A percentile compares a stretch with the other conserved stretches of the same genome.
These are phyloP conservation scores for Brachyhypopomus occidentalis DNA, from an alignment of 2,113 vertebrate genomes.

Conservation along the genomic window DNA sequence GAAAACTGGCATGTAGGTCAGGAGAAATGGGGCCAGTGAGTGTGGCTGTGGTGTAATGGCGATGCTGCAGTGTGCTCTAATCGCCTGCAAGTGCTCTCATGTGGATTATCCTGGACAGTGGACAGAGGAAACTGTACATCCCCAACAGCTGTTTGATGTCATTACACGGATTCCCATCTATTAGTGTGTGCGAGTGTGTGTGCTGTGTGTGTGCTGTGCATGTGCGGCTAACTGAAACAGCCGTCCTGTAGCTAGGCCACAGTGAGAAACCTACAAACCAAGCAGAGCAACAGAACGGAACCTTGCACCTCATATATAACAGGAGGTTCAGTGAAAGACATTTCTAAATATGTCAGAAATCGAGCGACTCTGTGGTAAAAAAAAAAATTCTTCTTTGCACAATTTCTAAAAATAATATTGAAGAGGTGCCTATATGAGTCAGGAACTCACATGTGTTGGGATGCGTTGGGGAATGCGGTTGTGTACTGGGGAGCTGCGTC, in stretches of 20 bases:
- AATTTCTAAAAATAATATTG: no score
- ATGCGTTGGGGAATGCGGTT: slow-evolving; percentile 89
- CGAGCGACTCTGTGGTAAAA: not conserved
- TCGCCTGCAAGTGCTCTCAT: slow-evolving; percentile 26
- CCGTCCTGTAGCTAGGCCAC: not conserved
- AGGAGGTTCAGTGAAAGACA: no score
- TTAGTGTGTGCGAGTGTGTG: slow-evolving; percentile 7
- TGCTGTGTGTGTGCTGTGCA: slow-evolving; percentile 2
- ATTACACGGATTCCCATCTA: slow-evolving; percentile 17
- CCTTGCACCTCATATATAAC: not conserved
- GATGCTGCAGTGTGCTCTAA: not conserved
- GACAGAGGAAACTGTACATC: slow-evolving; percentile 10
- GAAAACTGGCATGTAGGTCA: not conserved
- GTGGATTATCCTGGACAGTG: slow-evolving; percentile 1
- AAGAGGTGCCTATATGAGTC: not conserved
- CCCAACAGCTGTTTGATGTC: slow-evolving; percentile 23
- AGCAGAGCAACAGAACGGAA: not conserved
- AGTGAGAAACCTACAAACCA: not conserved
- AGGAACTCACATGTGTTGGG: slow-evolving; percentile 92
- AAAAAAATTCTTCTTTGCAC: no score
- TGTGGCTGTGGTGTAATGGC: not conserved
- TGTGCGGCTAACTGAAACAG: not conserved
- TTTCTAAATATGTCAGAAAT: not conserved
- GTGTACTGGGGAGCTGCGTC: slow-evolving; percentile 94
- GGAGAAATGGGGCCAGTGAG: not conserved